Evolutionary conservation across 2,113 vertebrate genomes (phyloP).

Genomic region (Cyanistes caeruleus): DNA sequence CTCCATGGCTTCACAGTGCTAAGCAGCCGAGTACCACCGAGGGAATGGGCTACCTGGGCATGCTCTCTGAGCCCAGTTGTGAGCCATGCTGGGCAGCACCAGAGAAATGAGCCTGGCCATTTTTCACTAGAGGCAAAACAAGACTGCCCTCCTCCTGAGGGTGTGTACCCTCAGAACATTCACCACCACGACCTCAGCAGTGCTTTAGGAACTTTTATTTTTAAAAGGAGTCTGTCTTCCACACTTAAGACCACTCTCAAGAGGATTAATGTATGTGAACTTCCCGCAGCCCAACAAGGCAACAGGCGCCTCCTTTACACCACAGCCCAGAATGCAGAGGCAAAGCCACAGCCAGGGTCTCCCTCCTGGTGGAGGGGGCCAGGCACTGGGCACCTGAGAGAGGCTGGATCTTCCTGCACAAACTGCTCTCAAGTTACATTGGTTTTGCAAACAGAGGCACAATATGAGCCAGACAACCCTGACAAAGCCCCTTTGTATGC

Average conservation of each 20-base stretch:
- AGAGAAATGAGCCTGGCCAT: neutral
- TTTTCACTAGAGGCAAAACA: neutral
- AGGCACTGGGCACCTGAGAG: neutral
- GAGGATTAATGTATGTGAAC: neutral
- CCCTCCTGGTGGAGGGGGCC: neutral
- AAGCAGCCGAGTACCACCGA: neutral
- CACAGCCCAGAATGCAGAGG: neutral
- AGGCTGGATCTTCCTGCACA: neutral
- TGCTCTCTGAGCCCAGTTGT: rapidly evolving
- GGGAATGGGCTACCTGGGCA: neutral
- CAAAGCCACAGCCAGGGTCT: neutral
- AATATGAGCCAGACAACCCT: slow-evolving; percentile 51
- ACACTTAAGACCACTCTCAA: neutral
- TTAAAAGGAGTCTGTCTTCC: neutral
- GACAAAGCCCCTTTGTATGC: slow-evolving; percentile 55
- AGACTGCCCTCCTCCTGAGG: neutral
- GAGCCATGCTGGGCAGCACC: neutral
- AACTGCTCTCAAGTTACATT: slow-evolving; percentile 14
- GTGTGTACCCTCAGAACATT: neutral
- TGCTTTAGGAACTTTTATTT: slow-evolving; percentile 60
- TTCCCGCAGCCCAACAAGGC: neutral
- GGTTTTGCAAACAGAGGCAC: slow-evolving; percentile 54
- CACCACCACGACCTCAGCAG: neutral
- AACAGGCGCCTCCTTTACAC: neutral
- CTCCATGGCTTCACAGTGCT: neutral